Evolutionary conservation across 2,888 invertebrate species (phyloP), one percentile per base, ranked within the genome.

Genomic region (Conomelus anceps): DNA sequence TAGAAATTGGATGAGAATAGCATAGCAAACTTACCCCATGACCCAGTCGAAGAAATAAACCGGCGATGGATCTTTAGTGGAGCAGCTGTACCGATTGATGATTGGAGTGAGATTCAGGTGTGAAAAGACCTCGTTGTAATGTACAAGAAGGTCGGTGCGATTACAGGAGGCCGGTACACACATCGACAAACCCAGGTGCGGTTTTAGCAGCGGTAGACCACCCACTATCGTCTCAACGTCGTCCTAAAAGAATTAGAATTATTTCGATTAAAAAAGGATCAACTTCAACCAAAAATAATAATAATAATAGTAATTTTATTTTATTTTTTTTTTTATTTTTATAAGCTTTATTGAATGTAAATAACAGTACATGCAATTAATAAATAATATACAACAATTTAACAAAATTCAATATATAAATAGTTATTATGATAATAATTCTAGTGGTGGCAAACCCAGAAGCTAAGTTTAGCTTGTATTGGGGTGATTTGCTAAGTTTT

Each of bases 191-290:
- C 86, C 86, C 0, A 86, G 86, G n/a, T 86, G 24, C 0, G 86
- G 86, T 26, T 86, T 86, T 23, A 86, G 29, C 22, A 86, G 26
- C 22, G 86, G 86, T 24, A 86, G n/a, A 17, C 86, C 86, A 17
- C 86, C 86, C 13, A 86, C 86, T 26, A 86, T 86, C 0, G 86
- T 86, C n/a, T 86, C 86, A 20, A 86, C 86, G n/a, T 86, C 29
- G 24, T 86, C 86, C 86, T 86, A 86, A 86, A 23, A 86, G 22
- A 86, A 22, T 22, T 22, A 86, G 22, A 23, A 20, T 34, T 1
- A 1, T 9, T 34, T 34, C 34, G 13, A 17, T 17, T 34, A 17
- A 17, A 17, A 1, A 1, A 13, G 11, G 11, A 6, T 34, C 34
- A 34, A 1, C 17, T 13, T 17, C 34, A 17, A 11, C 34, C 34